These are phyloP conservation scores for Corythornis cristatus DNA, from an alignment of 2,113 vertebrate species.

Conservation along the genomic window DNA sequence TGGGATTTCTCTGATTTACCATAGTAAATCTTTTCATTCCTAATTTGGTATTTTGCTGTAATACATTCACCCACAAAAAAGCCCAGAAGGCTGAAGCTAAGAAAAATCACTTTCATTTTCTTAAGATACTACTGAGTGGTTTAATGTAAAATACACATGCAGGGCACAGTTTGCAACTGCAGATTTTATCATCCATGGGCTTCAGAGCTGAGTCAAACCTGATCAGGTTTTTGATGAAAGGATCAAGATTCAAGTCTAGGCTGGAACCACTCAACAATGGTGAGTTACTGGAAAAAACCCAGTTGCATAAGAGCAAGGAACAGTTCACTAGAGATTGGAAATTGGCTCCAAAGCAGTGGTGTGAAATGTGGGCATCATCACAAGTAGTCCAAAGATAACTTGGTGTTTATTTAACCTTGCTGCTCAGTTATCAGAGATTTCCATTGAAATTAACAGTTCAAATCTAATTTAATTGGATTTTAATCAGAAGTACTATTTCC, in stretches of 20 bases:
- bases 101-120: slow-evolving; percentile 63
- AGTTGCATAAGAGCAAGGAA: not conserved
- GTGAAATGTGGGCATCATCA: not conserved
- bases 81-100: not conserved
- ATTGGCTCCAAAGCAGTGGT: not conserved
- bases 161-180: slow-evolving; percentile 18
- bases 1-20: slow-evolving; percentile 29
- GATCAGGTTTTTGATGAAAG: slow-evolving; percentile 29
- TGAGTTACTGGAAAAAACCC: not conserved
- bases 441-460: not conserved
- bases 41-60: slow-evolving; percentile 36
- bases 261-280: not conserved
- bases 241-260: slow-evolving; percentile 37
- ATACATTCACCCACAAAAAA: not conserved
- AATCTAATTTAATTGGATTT: not conserved
- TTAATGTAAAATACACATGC: slow-evolving; percentile 38
- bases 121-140: not conserved
- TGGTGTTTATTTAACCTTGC: not conserved
- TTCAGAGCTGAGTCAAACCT: slow-evolving; percentile 13
- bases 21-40: slow-evolving; percentile 47
- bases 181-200: not conserved
- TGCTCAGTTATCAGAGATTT: not conserved
- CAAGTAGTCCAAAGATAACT: not conserved
- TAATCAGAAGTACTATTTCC: not conserved
- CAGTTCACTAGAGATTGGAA: not conserved